Conservation (phyloP, 1,140 invertebrate species). For the Nephotettix cincticeps region DNA sequence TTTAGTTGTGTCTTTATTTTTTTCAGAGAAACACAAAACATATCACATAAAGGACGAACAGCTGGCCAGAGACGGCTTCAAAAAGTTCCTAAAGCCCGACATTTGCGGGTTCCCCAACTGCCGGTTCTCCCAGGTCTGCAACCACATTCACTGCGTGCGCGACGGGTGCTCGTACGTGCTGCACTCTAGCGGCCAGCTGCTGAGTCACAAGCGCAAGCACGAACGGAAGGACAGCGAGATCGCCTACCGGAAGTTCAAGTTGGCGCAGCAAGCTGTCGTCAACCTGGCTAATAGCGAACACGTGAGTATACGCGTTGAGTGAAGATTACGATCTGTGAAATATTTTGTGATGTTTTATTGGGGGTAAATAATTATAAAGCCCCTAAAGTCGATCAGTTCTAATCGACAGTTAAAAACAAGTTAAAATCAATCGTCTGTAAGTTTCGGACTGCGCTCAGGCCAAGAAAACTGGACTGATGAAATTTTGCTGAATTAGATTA, state of each 20-base stretch:
- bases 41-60: constrained; percentile 98
- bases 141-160: constrained; percentile 97
- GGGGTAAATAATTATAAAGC: too few relatives aligned
- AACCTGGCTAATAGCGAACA: constrained; percentile 41
- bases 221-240: constrained; percentile 88
- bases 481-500: too few relatives aligned
- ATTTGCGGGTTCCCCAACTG: constrained; percentile 88
- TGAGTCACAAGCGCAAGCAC: constrained; percentile 97
- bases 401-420: too few relatives aligned
- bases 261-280: constrained; percentile 53
- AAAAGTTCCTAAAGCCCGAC: constrained; percentile 98
- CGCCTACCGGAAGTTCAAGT: constrained; percentile 77
- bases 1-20: too few relatives aligned
- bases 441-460: too few relatives aligned
- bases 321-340: too few relatives aligned
- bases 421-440: too few relatives aligned
- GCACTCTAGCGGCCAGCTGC: constrained; percentile 95
- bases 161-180: constrained; percentile 94
- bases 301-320: constrained; percentile 18
- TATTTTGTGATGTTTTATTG: too few relatives aligned
- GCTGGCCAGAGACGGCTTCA: constrained; percentile 92
- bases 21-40: constrained; percentile 95
- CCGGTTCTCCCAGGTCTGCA: constrained; percentile 90
- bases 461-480: too few relatives aligned
- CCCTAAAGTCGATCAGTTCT: too few relatives aligned